Base-by-base conservation (phyloP, 2,113 vertebrate species). In the Poeciliopsis occidentalis region DNA sequence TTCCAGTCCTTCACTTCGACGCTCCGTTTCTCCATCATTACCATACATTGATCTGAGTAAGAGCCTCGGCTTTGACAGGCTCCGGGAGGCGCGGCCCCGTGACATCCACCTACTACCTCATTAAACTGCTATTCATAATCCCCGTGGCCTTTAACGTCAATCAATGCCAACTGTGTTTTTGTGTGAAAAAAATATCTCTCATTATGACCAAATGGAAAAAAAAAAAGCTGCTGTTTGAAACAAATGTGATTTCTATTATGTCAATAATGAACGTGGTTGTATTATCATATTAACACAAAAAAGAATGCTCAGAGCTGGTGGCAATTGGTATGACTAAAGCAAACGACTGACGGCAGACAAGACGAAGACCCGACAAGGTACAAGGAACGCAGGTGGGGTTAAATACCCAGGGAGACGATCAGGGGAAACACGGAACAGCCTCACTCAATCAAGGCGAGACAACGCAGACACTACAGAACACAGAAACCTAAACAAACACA, bases 31-130 rank as follows among this genome's bases (percentile, higher is more conserved):
- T 76, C 67, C 66, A 80, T 87, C 80, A 91, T 92, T 91, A 90
- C 67, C 86, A 88, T 87, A 71, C 87, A 92, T 92, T 80, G 90
- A 91, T 92, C 78, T 57, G 73, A 86, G 88, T 79, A 89, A 90
- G 84, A 77, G 83, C 79, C 73, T 88, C 37, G n/a, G 47, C 81
- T 86, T 78, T 51, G 64, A 84, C 79, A 80, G 29, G 51, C 81
- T 77, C 44, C 67, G 79, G 78, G 84, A 76, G 77, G 73, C 68
- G 67, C 47, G 65, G 79, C 83, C n/a, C 87, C 73, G 70, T n/a
- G 24, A 78, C 79, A 83, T 86, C 78, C 70, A 85, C 81, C 76
- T 69, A 37, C 76, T 78, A 65, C 76, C 84, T 89, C 86, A 92
- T 91, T 90, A 85, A 90, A 82, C 62, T 77, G 51, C 71, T 84